phyloP scores from a whole-genome alignment of 2,113 vertebrate species.

The Sprattus sprattus region DNA sequence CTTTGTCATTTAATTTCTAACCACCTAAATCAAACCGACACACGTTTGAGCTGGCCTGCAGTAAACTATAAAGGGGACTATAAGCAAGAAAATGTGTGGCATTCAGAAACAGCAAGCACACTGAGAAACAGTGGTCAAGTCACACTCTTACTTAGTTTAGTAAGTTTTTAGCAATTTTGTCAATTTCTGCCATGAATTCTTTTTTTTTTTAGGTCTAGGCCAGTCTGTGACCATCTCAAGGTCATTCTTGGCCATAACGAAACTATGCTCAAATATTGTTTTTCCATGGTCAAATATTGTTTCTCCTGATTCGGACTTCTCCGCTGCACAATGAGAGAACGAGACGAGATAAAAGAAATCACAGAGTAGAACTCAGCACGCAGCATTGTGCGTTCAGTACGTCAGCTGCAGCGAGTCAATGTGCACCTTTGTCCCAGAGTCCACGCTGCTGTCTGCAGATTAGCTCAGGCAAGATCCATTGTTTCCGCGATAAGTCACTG shows the following conservation, averaged over 20 bases:
- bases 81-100: too few species aligned
- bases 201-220: too few species aligned
- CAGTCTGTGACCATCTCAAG: too few species aligned
- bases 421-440: not conserved
- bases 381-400: not conserved
- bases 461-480: not conserved
- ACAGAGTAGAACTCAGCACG: not conserved
- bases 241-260: too few species aligned
- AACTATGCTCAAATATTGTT: not conserved
- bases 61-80: too few species aligned
- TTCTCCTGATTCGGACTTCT: not conserved
- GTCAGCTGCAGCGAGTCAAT: not conserved
- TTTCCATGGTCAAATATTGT: not conserved
- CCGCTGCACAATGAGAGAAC: not conserved
- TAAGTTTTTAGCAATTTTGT: too few species aligned
- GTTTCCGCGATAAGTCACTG: not conserved
- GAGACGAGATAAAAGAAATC: constrained; percentile 8
- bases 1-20: too few species aligned
- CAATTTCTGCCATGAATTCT: too few species aligned
- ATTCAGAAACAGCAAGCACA: not conserved
- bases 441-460: not conserved
- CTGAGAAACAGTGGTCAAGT: not conserved
- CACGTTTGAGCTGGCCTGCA: too few species aligned
- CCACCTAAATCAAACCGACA: too few species aligned
- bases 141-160: not conserved